Base-by-base conservation (phyloP, 2,888 invertebrate species). In the Actias luna region DNA sequence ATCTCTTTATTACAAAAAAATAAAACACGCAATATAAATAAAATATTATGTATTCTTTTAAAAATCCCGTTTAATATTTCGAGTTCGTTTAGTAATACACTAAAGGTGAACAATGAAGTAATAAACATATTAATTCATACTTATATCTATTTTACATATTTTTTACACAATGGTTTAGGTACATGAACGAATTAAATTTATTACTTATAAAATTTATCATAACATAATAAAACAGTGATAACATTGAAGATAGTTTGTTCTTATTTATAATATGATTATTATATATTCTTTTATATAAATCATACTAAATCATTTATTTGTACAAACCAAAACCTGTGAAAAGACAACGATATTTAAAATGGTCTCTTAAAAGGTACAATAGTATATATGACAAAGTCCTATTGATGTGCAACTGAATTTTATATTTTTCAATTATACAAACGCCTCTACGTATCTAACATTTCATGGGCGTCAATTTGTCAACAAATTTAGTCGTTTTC, bases 51-150 rank as follows among this genome's bases (percentile, higher is more conserved):
- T 29, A 27, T 50, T 52, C 10, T 52, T 52, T 52, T 27, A 10
- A 52, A 52, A 52, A 25, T 52, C 25, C 27, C 14, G 14, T 29
- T 29, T 29, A 55, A 29, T 55, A 55, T 55, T 55, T 29, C n/a
- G 29, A 55, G 55, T 27, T 55, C 55, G 16, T 16, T 29, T 55
- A 27, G 27, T 52, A 18, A 58, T 61, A 50, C 35, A 57, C 10
- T 22, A 25, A 50, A 4, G 12, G 12, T 50, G 10, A 25, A 25
- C 36, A 39, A 39, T 16, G 36, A 39, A 39, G 36, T 39, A 39
- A 46, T 18, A 42, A 18, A n/a, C n/a, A n/a, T 7, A 42, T 18
- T 46, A 46, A 46, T 46, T 12, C 25, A 1, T 50, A 50, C 46
- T 25, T 50, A 50, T 3, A 12, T 25, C 46, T 46, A 46, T 10